These are phyloP conservation scores for Passer montanus DNA, from an alignment of 2,113 vertebrate genomes.

Conservation along the genomic window DNA sequence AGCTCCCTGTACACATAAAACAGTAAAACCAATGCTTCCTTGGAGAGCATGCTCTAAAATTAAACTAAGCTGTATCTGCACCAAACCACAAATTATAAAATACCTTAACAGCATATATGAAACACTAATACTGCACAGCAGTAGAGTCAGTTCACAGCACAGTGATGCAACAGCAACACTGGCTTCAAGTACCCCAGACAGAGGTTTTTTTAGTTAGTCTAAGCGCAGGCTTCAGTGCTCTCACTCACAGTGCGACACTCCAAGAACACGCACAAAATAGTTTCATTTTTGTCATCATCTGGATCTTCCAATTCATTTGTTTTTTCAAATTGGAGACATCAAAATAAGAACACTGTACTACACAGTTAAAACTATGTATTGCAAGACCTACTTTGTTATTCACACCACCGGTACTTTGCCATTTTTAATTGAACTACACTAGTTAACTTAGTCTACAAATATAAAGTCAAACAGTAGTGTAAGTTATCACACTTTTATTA, in stretches of 20 bases:
- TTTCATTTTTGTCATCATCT: not conserved
- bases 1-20: not conserved
- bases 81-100: not conserved
- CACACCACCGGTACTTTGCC: not conserved
- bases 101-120: not conserved
- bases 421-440: not conserved
- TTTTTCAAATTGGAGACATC: not conserved
- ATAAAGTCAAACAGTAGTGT: not conserved
- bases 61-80: not conserved
- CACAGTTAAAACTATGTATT: fast-evolving
- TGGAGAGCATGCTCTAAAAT: slow-evolving; percentile 6
- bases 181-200: not conserved
- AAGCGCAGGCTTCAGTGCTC: not conserved
- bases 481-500: not conserved
- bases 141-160: not conserved
- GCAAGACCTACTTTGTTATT: not conserved
- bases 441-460: not conserved
- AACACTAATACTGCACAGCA: not conserved
- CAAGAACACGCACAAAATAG: not conserved
- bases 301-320: not conserved
- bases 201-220: not conserved
- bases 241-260: not conserved
- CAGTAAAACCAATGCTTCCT: not conserved
- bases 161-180: not conserved
- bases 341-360: not conserved